phyloP scores from a whole-genome alignment of 1,140 invertebrate genomes.

The Mylabris phalerata region DNA sequence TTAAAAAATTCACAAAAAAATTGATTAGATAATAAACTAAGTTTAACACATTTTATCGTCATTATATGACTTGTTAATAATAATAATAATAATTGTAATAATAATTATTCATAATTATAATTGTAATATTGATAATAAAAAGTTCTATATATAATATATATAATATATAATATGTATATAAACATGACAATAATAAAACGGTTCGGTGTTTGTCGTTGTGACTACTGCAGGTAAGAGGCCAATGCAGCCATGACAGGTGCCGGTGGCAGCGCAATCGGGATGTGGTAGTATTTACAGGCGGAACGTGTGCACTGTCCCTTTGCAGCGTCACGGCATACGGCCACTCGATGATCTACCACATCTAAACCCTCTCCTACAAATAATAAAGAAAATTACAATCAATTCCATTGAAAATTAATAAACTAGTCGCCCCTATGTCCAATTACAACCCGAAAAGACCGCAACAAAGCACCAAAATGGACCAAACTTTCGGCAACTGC shows the following conservation, averaged over 20 bases:
- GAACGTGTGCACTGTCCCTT: slow-evolving; percentile 82
- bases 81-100: slow-evolving; percentile 15
- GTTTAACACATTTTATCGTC: slow-evolving; percentile 36
- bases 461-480: too few relatives aligned
- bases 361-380: slow-evolving; percentile 79
- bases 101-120: not conserved
- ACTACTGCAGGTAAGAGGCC: slow-evolving; percentile 43
- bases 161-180: slow-evolving; percentile 24
- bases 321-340: slow-evolving; percentile 88
- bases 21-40: slow-evolving; percentile 18
- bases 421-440: too few relatives aligned
- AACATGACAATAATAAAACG: slow-evolving; percentile 38
- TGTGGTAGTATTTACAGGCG: slow-evolving; percentile 91
- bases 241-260: slow-evolving; percentile 56
- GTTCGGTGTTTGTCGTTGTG: slow-evolving; percentile 37
- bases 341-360: slow-evolving; percentile 87
- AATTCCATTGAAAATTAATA: not conserved
- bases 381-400: slow-evolving; percentile 4
- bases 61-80: slow-evolving; percentile 36
- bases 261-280: slow-evolving; percentile 75
- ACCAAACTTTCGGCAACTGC: too few relatives aligned
- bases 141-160: too few relatives aligned
- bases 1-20: not conserved
- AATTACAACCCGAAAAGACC: too few relatives aligned
- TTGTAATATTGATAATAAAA: too few relatives aligned